Evolutionary conservation across 2,888 invertebrate genomes (phyloP).

Genomic region (Thereva nobilitata): DNA sequence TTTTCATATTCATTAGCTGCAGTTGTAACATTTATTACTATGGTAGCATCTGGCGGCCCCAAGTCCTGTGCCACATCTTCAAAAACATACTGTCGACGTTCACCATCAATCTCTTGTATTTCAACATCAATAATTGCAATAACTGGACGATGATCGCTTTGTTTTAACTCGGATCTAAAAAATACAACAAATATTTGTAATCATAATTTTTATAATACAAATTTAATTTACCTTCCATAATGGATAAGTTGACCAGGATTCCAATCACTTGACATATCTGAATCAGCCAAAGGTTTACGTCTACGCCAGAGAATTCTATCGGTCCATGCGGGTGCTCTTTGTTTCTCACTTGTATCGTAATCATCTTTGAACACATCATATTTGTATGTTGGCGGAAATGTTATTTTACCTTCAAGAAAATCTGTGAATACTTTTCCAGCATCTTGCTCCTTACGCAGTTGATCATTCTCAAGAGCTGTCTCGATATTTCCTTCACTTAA

Average conservation of each 20-base stretch:
- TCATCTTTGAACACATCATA: constrained; percentile 98
- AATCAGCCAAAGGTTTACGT: constrained; percentile 72
- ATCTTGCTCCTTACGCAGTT: constrained; percentile 78
- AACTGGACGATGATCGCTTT: constrained; percentile 97
- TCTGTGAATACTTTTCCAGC: constrained; percentile 87
- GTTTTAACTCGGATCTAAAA: constrained; percentile 83
- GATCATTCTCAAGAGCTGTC: constrained; percentile 82
- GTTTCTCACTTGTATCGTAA: constrained; percentile 98
- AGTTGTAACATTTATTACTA: constrained; percentile 69
- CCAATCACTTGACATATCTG: constrained; percentile 67
- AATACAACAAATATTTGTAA: neutral
- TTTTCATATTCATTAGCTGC: constrained; percentile 59
- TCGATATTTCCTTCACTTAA: constrained; percentile 68
- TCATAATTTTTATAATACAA: neutral
- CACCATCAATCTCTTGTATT: constrained; percentile 77
- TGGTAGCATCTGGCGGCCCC: constrained; percentile 94
- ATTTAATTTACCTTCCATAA: constrained; percentile 69
- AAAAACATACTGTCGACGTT: constrained; percentile 78
- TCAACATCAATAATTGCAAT: constrained; percentile 89
- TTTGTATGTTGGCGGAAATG: constrained; percentile 96
- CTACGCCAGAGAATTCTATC: constrained; percentile 95
- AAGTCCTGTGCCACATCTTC: constrained; percentile 81
- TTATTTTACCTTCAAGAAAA: constrained; percentile 89
- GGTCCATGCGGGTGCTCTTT: constrained; percentile 97
- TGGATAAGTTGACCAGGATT: constrained; percentile 79